These are phyloP conservation scores for Cryptoleucopteryx plumbea DNA, from an alignment of 2,113 vertebrate species.

Conservation along the genomic window DNA sequence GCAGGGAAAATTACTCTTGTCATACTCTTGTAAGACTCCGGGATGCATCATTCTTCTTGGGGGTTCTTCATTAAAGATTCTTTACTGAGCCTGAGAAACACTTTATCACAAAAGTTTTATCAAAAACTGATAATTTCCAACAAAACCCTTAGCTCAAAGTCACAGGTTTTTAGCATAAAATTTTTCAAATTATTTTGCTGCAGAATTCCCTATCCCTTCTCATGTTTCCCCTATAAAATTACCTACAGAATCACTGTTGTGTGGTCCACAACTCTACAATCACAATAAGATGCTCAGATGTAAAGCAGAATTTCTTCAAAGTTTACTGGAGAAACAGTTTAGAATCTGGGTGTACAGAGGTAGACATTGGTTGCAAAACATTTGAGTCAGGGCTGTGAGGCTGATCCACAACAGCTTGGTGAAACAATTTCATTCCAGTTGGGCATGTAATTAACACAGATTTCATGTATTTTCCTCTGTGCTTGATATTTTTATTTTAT, in stretches of 20 bases:
- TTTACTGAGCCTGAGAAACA: neutral
- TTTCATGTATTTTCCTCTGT: neutral
- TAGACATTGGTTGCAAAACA: neutral
- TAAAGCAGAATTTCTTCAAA: neutral
- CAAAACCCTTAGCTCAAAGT: neutral
- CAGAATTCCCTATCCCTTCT: neutral
- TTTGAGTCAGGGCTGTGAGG: neutral
- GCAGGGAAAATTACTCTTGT: neutral
- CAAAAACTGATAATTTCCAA: neutral
- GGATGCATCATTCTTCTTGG: neutral
- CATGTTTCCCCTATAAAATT: neutral
- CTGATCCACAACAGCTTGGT: neutral
- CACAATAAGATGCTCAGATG: rapidly evolving
- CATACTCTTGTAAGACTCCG: neutral
- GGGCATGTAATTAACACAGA: neutral
- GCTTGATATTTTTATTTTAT: neutral
- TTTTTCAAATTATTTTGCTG: neutral
- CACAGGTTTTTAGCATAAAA: neutral
- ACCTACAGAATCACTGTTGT: neutral
- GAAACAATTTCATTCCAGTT: neutral
- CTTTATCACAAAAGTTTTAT: neutral
- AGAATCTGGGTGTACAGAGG: neutral
- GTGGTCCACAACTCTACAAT: neutral
- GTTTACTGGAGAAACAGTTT: neutral
- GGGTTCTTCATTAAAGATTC: neutral